phyloP scores from a whole-genome alignment of 2,113 vertebrate species.

The Pyrgilauda ruficollis region DNA sequence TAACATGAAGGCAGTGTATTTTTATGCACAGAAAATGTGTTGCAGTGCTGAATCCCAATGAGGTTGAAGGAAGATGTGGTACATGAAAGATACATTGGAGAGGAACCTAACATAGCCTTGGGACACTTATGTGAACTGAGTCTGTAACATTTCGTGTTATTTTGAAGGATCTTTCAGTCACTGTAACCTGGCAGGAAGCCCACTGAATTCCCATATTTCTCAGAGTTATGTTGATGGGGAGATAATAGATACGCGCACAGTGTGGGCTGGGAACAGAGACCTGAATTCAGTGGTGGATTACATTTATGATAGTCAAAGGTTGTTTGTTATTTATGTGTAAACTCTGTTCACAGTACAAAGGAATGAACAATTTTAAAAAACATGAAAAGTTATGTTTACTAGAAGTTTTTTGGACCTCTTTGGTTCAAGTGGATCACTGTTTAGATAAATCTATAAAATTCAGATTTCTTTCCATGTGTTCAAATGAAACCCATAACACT shows the following conservation, averaged over 20 bases:
- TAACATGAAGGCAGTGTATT: background rate
- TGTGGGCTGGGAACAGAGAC: background rate
- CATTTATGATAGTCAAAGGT: background rate
- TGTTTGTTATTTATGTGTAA: background rate
- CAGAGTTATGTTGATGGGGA: background rate
- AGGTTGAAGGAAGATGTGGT: background rate
- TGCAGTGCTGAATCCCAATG: background rate
- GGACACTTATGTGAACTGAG: background rate
- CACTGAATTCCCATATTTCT: background rate
- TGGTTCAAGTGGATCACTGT: background rate
- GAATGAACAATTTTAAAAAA: background rate
- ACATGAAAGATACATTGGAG: background rate
- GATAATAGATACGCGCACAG: accelerated
- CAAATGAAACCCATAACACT: background rate
- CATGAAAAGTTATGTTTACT: background rate
- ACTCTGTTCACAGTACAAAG: background rate
- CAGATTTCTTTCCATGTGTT: background rate
- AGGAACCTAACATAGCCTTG: background rate
- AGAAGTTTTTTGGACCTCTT: background rate
- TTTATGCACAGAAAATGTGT: background rate
- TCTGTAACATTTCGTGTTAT: background rate
- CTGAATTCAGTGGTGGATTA: background rate
- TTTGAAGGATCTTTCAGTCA: background rate
- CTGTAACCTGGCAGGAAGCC: background rate
- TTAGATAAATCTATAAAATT: background rate